These are phyloP conservation scores for Oncorhynchus mykiss DNA, from an alignment of 2,113 vertebrate genomes.

Conservation along the genomic window DNA sequence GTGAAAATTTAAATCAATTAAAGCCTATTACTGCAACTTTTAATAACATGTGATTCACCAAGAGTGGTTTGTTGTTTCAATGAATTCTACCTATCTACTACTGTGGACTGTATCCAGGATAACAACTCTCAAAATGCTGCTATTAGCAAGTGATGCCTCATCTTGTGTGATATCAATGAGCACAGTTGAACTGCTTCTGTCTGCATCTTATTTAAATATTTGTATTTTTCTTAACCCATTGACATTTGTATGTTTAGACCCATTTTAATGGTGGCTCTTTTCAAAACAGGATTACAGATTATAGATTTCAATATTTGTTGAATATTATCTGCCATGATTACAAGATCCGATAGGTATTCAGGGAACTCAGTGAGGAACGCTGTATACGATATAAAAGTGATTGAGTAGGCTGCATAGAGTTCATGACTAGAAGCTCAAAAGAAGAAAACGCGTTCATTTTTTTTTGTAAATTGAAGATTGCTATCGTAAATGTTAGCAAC, in stretches of 20 bases:
- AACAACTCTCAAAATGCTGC: not conserved
- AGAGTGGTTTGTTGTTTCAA: constrained; percentile 35
- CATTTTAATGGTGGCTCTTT: not conserved
- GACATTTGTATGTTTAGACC: not conserved
- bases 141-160: not conserved
- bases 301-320: constrained; percentile 9
- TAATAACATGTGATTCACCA: constrained; percentile 8
- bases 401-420: too few species aligned
- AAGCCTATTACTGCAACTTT: constrained; percentile 17
- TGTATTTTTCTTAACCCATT: not conserved
- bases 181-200: not conserved
- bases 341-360: too few species aligned
- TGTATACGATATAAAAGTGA: too few species aligned
- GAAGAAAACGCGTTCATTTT: too few species aligned
- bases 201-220: not conserved
- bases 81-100: constrained; percentile 30
- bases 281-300: not conserved
- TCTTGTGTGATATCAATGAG: not conserved
- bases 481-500: too few species aligned
- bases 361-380: too few species aligned
- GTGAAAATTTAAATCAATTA: too few species aligned
- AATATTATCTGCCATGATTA: too few species aligned
- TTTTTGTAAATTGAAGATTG: too few species aligned
- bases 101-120: not conserved
- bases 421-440: too few species aligned